phyloP scores from a whole-genome alignment of 2,113 vertebrate species.

The Cepphus grylle region DNA sequence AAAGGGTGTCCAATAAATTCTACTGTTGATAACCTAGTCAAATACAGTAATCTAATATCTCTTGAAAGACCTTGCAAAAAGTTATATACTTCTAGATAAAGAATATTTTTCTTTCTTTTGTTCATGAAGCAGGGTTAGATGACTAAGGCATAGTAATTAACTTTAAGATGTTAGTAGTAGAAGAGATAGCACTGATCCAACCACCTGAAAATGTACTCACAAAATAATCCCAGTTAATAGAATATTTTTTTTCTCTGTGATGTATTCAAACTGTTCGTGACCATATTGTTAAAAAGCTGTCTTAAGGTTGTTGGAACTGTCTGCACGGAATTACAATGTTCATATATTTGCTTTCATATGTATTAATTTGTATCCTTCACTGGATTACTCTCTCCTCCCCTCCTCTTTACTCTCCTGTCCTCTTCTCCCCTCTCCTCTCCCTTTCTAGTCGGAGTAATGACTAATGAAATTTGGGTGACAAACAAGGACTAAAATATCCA shows the following conservation, averaged over 20 bases:
- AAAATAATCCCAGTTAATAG: not conserved
- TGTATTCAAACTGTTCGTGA: not conserved
- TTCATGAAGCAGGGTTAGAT: not conserved
- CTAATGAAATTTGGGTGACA: not conserved
- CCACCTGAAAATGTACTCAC: not conserved
- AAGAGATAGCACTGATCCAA: not conserved
- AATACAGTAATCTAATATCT: not conserved
- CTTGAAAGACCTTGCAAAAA: not conserved
- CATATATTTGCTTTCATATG: not conserved
- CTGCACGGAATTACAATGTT: not conserved
- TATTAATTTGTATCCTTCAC: not conserved
- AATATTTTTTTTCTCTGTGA: not conserved
- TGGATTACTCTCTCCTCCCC: not conserved
- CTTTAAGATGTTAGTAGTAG: not conserved
- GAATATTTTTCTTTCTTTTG: not conserved
- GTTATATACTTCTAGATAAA: not conserved
- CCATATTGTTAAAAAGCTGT: not conserved
- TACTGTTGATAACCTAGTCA: not conserved
- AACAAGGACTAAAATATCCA: not conserved
- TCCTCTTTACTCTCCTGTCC: too few relatives aligned
- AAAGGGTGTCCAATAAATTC: not conserved
- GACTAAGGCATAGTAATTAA: not conserved
- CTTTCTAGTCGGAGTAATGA: not conserved
- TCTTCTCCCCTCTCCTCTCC: not conserved
- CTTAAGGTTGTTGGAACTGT: not conserved